These are phyloP conservation scores for Mimas tiliae DNA, from an alignment of 2,888 invertebrate species.

Conservation along the genomic window DNA sequence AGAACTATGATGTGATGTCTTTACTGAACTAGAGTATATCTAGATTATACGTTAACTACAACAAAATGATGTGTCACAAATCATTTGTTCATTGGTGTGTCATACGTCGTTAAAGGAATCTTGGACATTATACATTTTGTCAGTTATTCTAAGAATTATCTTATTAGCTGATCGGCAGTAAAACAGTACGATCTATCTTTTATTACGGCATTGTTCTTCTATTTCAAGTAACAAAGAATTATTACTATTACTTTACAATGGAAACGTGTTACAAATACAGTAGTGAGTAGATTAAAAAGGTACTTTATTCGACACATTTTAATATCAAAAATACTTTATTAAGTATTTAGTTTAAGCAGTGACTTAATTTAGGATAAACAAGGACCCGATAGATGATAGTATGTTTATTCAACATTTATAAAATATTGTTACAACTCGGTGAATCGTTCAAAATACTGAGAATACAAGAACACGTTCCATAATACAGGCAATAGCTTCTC, in stretches of 20 bases:
- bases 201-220: not conserved
- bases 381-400: too few species aligned
- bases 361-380: not conserved
- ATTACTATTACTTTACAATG: not conserved
- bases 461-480: not conserved
- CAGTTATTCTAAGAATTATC: slow-evolving; percentile 6
- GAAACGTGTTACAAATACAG: not conserved
- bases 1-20: too few species aligned
- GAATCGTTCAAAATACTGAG: not conserved
- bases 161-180: not conserved
- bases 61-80: not conserved
- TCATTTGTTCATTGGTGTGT: slow-evolving; percentile 3
- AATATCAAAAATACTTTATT: not conserved
- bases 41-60: too few species aligned
- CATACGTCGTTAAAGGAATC: slow-evolving; percentile 3
- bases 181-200: not conserved
- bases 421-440: too few species aligned
- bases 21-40: too few species aligned
- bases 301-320: not conserved
- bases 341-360: not conserved
- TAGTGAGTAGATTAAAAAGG: not conserved
- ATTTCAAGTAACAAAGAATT: not conserved
- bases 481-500: not conserved
- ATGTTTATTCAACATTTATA: too few species aligned
- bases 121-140: slow-evolving; percentile 1